A percentile compares a stretch with the other conserved stretches of the same genome.
phyloP scores from a whole-genome alignment of 1,140 invertebrate genomes.

The Radopholus similis region DNA sequence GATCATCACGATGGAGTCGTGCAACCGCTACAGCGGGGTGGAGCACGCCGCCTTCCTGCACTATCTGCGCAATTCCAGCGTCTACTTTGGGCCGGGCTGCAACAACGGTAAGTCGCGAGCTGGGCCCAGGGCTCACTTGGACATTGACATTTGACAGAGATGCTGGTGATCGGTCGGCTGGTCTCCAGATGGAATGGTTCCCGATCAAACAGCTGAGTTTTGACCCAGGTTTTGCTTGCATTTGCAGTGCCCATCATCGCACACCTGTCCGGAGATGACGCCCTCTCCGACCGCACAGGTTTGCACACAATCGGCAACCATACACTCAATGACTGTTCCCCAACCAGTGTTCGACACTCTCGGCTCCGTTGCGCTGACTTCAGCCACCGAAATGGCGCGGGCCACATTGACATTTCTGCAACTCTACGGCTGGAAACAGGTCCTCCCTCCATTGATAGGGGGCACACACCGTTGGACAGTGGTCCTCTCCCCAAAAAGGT shows the following conservation, averaged over 20 bases:
- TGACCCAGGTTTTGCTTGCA: not conserved
- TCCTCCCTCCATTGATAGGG: not conserved
- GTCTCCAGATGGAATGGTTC: constrained; percentile 52
- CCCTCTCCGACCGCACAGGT: constrained; percentile 45
- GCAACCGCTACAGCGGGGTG: constrained; percentile 55
- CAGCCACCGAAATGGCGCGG: constrained; percentile 59
- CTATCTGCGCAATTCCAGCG: constrained; percentile 56
- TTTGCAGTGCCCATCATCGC: constrained; percentile 55
- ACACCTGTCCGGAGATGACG: constrained; percentile 59
- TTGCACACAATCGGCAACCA: not conserved
- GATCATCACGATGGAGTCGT: constrained; percentile 58
- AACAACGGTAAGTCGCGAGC: constrained; percentile 51
- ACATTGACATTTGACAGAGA: constrained; percentile 42
- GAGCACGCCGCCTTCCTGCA: constrained; percentile 58
- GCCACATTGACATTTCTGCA: constrained; percentile 53
- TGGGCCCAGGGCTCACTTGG: not conserved
- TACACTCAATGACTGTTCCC: not conserved
- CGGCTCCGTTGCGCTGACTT: constrained; percentile 59
- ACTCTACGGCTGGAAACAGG: constrained; percentile 59
- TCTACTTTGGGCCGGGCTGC: constrained; percentile 59
- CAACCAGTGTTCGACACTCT: constrained; percentile 53
- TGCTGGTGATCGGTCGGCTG: constrained; percentile 57
- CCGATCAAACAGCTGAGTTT: not conserved
- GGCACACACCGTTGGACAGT: not conserved
- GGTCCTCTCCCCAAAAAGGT: constrained; percentile 9